Evolutionary conservation across 2,113 vertebrate species (phyloP).

Genomic region (Elephantulus edwardii): DNA sequence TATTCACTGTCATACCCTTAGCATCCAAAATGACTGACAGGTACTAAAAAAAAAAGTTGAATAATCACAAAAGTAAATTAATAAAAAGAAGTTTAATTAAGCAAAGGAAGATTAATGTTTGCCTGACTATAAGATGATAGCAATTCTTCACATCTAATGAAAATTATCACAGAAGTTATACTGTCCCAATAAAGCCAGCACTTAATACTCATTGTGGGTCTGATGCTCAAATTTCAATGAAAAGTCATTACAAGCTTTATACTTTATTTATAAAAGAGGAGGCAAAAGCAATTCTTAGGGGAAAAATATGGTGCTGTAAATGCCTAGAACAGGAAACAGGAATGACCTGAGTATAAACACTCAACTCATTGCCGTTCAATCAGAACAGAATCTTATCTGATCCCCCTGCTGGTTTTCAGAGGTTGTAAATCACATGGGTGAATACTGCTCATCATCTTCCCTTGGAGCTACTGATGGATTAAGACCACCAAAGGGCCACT

Average conservation of each 20-base stretch:
- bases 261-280: neutral
- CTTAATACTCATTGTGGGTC: rapidly evolving
- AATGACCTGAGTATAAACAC: neutral
- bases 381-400: too few relatives aligned
- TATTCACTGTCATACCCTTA: neutral
- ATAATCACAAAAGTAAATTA: rapidly evolving
- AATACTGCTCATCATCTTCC: too few relatives aligned
- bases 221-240: neutral
- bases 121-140: rapidly evolving
- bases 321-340: neutral
- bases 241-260: rapidly evolving
- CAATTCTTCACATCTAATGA: too few relatives aligned
- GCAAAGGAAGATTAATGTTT: neutral
- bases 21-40: neutral
- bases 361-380: too few relatives aligned
- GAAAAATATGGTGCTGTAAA: neutral
- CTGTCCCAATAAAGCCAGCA: neutral
- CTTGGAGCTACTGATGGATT: too few relatives aligned
- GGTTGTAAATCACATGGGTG: too few relatives aligned
- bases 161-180: neutral
- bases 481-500: too few relatives aligned
- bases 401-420: too few relatives aligned
- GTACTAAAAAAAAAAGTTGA: neutral
- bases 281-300: neutral
- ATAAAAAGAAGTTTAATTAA: neutral